Evolutionary conservation across 1,140 invertebrate species (phyloP).

Genomic region (Listronotus oregonensis): DNA sequence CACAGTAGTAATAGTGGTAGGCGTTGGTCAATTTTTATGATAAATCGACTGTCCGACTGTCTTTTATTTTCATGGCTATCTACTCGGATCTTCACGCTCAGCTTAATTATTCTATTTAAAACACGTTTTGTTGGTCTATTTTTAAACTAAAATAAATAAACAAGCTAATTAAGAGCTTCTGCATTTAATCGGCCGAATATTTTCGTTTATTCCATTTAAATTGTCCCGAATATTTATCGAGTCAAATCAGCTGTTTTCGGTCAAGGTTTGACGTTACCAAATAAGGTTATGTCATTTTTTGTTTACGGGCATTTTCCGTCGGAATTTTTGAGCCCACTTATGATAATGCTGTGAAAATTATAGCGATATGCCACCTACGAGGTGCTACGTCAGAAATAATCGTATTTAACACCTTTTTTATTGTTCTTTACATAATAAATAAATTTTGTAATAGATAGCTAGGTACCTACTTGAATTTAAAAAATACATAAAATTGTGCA

Average conservation of each 20-base stretch:
- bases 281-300: constrained; percentile 40
- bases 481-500: no score
- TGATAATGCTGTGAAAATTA: constrained; percentile 28
- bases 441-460: no score
- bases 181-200: neutral
- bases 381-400: neutral
- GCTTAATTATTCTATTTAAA: constrained; percentile 23
- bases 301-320: constrained; percentile 11
- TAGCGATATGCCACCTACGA: constrained; percentile 14
- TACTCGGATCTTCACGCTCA: constrained; percentile 8
- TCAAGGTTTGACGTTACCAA: constrained; percentile 34
- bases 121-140: constrained; percentile 10
- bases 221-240: neutral
- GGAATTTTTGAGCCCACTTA: constrained; percentile 25
- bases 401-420: neutral
- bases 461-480: no score
- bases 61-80: constrained; percentile 5
- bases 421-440: neutral
- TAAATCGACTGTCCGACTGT: neutral
- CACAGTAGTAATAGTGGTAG: constrained; percentile 22
- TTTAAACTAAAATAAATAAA: constrained; percentile 17
- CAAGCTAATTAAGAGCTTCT: constrained; percentile 8
- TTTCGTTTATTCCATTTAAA: neutral
- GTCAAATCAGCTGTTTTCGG: constrained; percentile 28
- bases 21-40: constrained; percentile 36